Evolutionary conservation across 2,113 vertebrate species (phyloP).

Genomic region (Platichthys stellatus): DNA sequence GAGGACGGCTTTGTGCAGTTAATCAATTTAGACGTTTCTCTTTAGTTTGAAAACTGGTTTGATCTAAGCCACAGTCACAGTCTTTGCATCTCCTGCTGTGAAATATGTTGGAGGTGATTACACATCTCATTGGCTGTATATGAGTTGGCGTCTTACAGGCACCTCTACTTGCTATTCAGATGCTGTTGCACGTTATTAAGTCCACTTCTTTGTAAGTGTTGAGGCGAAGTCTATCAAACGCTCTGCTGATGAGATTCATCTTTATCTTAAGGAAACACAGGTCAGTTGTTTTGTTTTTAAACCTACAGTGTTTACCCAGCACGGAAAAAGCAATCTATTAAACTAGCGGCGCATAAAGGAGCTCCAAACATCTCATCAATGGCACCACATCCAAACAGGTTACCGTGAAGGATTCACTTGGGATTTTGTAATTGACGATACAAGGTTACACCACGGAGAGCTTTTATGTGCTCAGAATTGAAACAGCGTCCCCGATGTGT

Average conservation of each 20-base stretch:
- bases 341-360: constrained; percentile 71
- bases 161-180: constrained; percentile 29
- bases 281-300: constrained; percentile 60
- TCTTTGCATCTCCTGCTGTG: neutral
- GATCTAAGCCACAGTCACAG: neutral
- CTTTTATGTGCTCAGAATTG: constrained; percentile 66
- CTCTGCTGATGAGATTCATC: constrained; percentile 39
- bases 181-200: constrained; percentile 11
- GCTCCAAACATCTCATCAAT: constrained; percentile 66
- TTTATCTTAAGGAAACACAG: constrained; percentile 32
- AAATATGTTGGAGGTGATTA: neutral
- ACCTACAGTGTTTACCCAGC: constrained; percentile 40
- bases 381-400: constrained; percentile 59
- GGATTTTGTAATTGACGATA: constrained; percentile 70
- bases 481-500: constrained; percentile 11
- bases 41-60: neutral
- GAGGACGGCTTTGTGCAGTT: neutral
- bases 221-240: neutral
- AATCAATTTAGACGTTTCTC: neutral
- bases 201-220: neutral
- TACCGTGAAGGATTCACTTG: constrained; percentile 65
- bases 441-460: constrained; percentile 21
- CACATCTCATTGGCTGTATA: neutral
- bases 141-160: neutral
- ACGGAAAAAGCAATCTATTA: constrained; percentile 69